These are phyloP conservation scores for Pseudochromis fuscus DNA, from an alignment of 2,797 vertebrate genomes.

Conservation along the genomic window DNA sequence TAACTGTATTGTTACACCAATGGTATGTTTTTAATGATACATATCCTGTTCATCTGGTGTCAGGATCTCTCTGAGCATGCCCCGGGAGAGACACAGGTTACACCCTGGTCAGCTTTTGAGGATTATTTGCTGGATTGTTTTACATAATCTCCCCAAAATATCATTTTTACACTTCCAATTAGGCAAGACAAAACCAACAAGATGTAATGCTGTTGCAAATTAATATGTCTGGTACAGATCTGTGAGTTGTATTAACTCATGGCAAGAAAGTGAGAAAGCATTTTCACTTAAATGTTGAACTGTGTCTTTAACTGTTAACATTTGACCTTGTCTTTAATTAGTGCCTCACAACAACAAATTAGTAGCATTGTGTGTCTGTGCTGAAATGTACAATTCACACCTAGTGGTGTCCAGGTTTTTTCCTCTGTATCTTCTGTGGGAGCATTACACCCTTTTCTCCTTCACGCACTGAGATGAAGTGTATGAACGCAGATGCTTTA, in stretches of 20 bases:
- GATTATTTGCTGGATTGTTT: background rate
- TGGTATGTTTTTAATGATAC: background rate
- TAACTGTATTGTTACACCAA: too few species aligned
- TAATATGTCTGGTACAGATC: background rate
- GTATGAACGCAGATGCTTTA: slow-evolving; percentile 55
- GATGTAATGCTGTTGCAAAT: background rate
- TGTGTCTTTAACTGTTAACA: background rate
- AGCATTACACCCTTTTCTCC: background rate
- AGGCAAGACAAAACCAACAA: too few species aligned
- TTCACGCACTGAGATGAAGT: slow-evolving; percentile 14
- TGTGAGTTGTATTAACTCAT: background rate
- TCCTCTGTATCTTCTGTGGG: slow-evolving; percentile 2
- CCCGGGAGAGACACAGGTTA: background rate
- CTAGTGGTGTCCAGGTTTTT: background rate
- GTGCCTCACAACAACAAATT: background rate
- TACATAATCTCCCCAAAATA: background rate
- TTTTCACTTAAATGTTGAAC: background rate
- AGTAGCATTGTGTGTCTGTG: background rate
- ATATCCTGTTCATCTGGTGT: background rate
- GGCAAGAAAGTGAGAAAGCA: background rate
- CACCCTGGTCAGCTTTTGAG: background rate
- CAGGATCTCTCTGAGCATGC: background rate
- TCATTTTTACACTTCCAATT: too few species aligned
- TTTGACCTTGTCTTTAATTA: background rate
- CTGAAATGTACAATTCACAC: background rate